phyloP scores from a whole-genome alignment of 2,113 vertebrate genomes.

The Atrichornis clamosus region DNA sequence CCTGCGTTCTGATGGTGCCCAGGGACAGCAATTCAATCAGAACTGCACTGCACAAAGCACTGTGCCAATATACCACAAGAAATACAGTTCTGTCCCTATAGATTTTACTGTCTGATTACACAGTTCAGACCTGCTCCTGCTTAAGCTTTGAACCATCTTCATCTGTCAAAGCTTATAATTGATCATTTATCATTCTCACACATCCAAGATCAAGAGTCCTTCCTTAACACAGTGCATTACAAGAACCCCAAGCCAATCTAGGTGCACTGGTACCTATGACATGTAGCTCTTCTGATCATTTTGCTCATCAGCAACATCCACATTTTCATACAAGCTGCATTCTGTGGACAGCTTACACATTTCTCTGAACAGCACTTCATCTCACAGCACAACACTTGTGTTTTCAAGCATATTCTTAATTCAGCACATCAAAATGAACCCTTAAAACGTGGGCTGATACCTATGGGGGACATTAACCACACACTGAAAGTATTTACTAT shows the following conservation, averaged over 20 bases:
- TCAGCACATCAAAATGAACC: background rate
- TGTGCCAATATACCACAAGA: background rate
- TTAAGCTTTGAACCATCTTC: background rate
- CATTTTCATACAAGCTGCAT: background rate
- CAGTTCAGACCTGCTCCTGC: background rate
- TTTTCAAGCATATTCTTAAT: background rate
- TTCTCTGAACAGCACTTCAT: background rate
- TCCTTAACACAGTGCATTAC: background rate
- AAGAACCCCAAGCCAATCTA: background rate
- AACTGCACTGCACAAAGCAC: background rate
- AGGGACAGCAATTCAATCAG: background rate
- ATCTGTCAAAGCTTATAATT: background rate
- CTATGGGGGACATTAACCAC: background rate
- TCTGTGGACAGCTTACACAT: background rate
- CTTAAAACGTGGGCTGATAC: background rate
- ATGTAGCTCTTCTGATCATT: background rate
- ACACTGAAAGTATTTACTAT: background rate
- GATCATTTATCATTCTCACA: background rate
- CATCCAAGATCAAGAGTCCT: background rate
- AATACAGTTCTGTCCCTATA: background rate
- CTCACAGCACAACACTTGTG: background rate
- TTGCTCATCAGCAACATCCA: background rate
- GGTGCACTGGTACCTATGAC: background rate
- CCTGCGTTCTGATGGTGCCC: background rate
- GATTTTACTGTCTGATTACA: background rate